Evolutionary conservation across 1,140 invertebrate species (phyloP), one percentile per base, ranked within the genome.

Genomic region (Drosophila takahashii): DNA sequence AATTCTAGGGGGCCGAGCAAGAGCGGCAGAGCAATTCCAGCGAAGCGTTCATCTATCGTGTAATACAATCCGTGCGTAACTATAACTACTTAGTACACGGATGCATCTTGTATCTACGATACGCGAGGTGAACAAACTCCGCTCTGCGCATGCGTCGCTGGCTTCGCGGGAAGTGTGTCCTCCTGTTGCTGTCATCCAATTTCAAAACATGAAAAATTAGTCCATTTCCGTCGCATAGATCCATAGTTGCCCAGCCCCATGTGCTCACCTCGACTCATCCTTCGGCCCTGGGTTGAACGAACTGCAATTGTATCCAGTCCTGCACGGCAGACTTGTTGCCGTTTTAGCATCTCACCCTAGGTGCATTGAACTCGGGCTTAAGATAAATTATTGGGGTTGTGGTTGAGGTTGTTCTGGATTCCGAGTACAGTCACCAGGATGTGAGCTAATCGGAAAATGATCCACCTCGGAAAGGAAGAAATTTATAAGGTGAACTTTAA

Each of bases 61-160:
- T 87, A 87, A 87, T 66, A 89, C 83, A 89, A 87, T 89, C 83
- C 83, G 84, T 89, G 83, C 79, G 84, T 89, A 87, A 84, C 83
- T 87, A 74, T 76, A 87, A 86, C 79, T 85, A 85, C 78, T 86
- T 77, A 81, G 77, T 81, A 39, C 56, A 65, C 29, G 69, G 48
- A 65, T 78, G 32, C 61, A 60, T 50, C 54, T 54, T 77, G 62
- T 70, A 54, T 65, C 36, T 53, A 62, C 48, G 27, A 53, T 84
- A 54, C 66, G 36, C 27, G 76, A 89, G 84, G 84, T 89, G 77
- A 89, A 89, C 58, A 89, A 89, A 89, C 84, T 89, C 73, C 53
- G 59, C 22, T 7, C 60, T 79, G 83, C 79, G 78, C 83, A 72
- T 73, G 66, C 77, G 81, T 62, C 41, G 56, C 51, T 32, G 42